Conservation (phyloP, 2,113 vertebrate genomes). For the Sphyrna mokarran region DNA sequence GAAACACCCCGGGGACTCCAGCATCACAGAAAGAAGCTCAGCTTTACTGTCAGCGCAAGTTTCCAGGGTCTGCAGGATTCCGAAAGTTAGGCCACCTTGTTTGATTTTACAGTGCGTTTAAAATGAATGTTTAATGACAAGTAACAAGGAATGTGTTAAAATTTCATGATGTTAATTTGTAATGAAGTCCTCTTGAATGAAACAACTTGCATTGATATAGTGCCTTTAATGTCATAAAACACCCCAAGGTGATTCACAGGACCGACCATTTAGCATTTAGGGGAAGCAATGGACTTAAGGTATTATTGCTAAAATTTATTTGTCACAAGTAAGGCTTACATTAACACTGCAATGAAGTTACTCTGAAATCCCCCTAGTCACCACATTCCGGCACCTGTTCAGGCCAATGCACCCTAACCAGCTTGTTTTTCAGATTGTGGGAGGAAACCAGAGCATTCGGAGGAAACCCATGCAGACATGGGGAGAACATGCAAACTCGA, state of each 20-base stretch:
- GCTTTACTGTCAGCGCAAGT: neutral
- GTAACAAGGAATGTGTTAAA: neutral
- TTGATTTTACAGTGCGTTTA: neutral
- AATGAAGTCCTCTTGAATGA: slow-evolving; percentile 1
- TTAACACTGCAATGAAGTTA: too few species aligned
- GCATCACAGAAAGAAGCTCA: neutral
- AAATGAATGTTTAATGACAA: neutral
- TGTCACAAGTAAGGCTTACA: too few species aligned
- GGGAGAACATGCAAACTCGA: too few species aligned
- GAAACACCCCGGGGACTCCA: neutral
- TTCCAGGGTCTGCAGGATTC: neutral
- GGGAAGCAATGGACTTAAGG: too few species aligned
- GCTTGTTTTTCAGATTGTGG: too few species aligned
- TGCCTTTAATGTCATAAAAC: neutral
- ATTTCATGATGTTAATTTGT: neutral
- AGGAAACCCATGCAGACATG: too few species aligned
- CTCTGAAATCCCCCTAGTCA: too few species aligned
- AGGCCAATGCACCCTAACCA: too few species aligned
- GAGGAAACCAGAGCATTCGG: too few species aligned
- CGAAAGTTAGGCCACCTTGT: neutral
- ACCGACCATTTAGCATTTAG: too few species aligned
- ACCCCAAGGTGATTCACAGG: neutral
- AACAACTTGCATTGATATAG: neutral
- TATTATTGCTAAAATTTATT: too few species aligned
- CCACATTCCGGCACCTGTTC: too few species aligned